A percentile compares a stretch with the other conserved stretches of the same genome.
Evolutionary conservation across 1,140 invertebrate genomes (phyloP).

Genomic region (Daktulosphaira vitifoliae): DNA sequence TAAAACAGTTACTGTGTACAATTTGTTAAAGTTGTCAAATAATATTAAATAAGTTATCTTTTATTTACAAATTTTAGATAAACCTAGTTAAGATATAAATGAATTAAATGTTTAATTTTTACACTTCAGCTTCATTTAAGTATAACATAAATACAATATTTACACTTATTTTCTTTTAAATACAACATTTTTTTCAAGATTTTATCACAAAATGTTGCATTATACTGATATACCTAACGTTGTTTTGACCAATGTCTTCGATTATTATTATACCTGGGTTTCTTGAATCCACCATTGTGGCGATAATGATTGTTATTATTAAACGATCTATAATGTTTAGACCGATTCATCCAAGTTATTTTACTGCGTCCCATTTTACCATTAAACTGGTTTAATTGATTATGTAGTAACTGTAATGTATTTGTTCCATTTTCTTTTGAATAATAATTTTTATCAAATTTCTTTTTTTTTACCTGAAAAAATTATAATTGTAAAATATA

Average conservation of each 20-base stretch:
- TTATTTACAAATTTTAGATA: too few species aligned
- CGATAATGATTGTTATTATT: conserved; percentile 11
- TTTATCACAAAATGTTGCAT: too few species aligned
- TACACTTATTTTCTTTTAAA: too few species aligned
- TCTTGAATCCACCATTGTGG: conserved; percentile 18
- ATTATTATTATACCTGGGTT: conserved; percentile 33
- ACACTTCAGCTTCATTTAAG: too few species aligned
- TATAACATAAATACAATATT: too few species aligned
- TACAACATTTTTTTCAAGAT: too few species aligned
- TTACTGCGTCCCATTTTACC: conserved; percentile 27
- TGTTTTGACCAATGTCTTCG: conserved; percentile 10
- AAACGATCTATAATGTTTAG: conserved; percentile 6
- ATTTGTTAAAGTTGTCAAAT: too few species aligned
- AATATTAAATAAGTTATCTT: too few species aligned
- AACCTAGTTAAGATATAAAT: too few species aligned
- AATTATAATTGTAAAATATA: neutral
- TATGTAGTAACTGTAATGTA: conserved; percentile 21
- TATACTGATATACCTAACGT: neutral
- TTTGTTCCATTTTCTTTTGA: conserved; percentile 15
- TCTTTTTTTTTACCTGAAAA: conserved; percentile 21
- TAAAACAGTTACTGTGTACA: too few species aligned
- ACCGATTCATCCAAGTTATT: conserved; percentile 29
- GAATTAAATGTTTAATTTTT: too few species aligned
- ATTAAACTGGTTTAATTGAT: conserved; percentile 22
- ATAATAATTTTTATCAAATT: conserved; percentile 15